These are phyloP conservation scores for Sciurus vulgaris DNA, from an alignment of 2,797 vertebrate genomes.

Conservation along the genomic window DNA sequence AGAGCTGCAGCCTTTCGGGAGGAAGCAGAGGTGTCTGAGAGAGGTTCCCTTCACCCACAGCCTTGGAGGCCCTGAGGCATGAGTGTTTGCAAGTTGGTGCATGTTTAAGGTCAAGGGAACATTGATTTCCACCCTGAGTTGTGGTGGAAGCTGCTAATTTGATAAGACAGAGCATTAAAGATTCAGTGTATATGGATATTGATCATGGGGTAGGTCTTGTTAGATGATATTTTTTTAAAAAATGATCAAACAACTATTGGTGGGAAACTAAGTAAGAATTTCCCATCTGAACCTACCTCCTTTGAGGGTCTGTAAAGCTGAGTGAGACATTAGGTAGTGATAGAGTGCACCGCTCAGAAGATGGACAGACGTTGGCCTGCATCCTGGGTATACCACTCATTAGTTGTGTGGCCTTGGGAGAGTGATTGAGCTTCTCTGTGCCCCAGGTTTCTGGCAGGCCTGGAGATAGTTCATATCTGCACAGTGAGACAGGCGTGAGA, in stretches of 20 bases:
- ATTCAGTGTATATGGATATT: constrained; percentile 75
- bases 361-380: background rate
- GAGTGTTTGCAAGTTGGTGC: constrained; percentile 64
- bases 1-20: background rate
- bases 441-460: background rate
- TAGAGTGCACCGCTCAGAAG: background rate
- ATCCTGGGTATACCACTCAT: background rate
- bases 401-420: background rate
- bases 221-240: constrained; percentile 52
- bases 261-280: constrained; percentile 75
- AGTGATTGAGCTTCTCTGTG: constrained; percentile 9
- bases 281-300: background rate
- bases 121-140: constrained; percentile 75
- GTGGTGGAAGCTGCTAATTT: constrained; percentile 80
- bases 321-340: constrained; percentile 24
- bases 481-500: background rate
- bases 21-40: fast-evolving
- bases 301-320: constrained; percentile 34
- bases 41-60: background rate
- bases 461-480: background rate
- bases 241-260: constrained; percentile 80
- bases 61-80: background rate
- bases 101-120: constrained; percentile 72
- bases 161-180: constrained; percentile 80
- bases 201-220: constrained; percentile 78